Evolutionary conservation across 2,888 invertebrate genomes (phyloP), one percentile per base, ranked within the genome.

Genomic region (Cynaeus angustus): DNA sequence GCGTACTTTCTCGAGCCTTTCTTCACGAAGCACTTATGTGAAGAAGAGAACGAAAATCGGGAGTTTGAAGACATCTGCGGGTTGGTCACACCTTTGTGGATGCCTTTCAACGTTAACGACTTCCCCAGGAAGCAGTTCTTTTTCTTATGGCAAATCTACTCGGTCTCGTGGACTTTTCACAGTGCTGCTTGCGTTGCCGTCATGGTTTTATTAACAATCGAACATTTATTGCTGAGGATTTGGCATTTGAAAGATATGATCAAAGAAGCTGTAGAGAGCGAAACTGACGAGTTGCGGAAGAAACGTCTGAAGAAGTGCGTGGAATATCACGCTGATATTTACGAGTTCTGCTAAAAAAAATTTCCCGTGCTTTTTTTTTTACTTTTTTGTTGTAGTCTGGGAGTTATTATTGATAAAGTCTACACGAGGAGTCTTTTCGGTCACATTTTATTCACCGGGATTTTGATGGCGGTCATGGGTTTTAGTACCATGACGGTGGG

Each of bases 1-100:
- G 43, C 53, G 1, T 64, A 53, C 10, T 53, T 52, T 9, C 30
- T 43, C 4, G 46, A 30, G 6, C 53, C 68, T 3, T 37, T 52
- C 2, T 10, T 62, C 13, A 30, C 50, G 3, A 33, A 45, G 3
- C 41, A 33, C 2, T n/a, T 38, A 5, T 68, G 68, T 21, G 62
- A 55, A 12, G 37, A 55, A 41, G 10, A 37, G n/a, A 68, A 62
- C 38, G 21, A 55, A 14, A 6, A 7, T 8, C 41, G 38, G 4
- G 28, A 26, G n/a, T 62, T 45, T 33, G 4, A 68, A 37, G 68
- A 68, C 2, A 37, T 62, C 0, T 68, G 68, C 9, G 68, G 62
- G 8, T 37, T 68, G 13, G n/a, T 62, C 10, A 45, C 16, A 6
- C 10, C 68, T 3, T 45, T 55, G 4, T 68, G 62, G 68, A 45